Base-by-base conservation (phyloP, 2,113 vertebrate genomes). In the Microtus montanus region DNA sequence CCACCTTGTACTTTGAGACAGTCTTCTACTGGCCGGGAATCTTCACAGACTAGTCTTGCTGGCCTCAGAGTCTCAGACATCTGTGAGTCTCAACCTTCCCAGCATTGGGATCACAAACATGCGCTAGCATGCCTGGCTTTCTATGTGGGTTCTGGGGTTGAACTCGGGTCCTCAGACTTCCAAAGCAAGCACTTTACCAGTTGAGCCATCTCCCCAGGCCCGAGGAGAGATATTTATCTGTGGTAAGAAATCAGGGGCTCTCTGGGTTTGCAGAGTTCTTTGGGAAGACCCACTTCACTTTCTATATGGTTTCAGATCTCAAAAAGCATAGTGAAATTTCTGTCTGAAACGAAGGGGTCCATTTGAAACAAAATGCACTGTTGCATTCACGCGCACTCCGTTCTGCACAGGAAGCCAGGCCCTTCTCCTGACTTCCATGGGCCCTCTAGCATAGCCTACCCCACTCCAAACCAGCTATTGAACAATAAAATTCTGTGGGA, bases 391-490 rank as follows among this genome's bases (percentile, higher is more conserved):
- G 7, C 9, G 0, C 0, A 33, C 5, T 79, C 8, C 8, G 35
- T 64, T n/a, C 61, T 47, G 4, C n/a, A 22, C 33, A 47, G 26
- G 61, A 74, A 64, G 61, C 66, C 28, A 44, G 17, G 33, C 15
- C 49, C 71, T 71, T 66, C 0, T 2, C 44, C 47, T 7, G 52
- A 17, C 41, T 64, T 54, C 82, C 30, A 2, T 3, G 0, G 20
- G 35, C 7, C 26, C 52, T 7, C 54, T 22, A 14, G 20, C 74
- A 49, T 30, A 6, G 58, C 3, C 58, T 11, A n/a, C 30, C 66
- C 15, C 1, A 26, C 17, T 38, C 0, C 0, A 33, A n/a, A 87
- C n/a, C 26, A 54, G 41, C 47, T 19, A 1, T 1, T 4, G 15
- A 66, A 66, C 30, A 44, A 24, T 3, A 26, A 35, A 13, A 47